These are phyloP conservation scores for Entelurus aequoreus DNA, from an alignment of 2,113 vertebrate species.

Conservation along the genomic window DNA sequence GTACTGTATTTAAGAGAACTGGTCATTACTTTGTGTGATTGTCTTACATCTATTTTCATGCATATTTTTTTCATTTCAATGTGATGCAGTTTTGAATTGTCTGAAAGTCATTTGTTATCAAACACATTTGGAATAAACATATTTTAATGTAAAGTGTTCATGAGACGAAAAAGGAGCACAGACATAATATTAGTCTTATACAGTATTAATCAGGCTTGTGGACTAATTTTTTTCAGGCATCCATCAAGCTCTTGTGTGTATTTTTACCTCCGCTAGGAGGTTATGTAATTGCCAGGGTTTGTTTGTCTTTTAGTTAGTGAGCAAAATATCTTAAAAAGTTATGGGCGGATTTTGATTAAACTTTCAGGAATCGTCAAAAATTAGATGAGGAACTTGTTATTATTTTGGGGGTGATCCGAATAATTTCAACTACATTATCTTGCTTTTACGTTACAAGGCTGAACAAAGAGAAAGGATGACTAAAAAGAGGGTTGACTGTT, in stretches of 20 bases:
- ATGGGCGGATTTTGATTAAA: no score
- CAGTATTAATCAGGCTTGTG: no score
- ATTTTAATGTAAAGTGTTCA: constrained; percentile 1
- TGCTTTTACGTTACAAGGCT: no score
- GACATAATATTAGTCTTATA: not conserved
- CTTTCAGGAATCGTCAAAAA: no score
- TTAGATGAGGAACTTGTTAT: no score
- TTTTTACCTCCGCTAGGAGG: not conserved
- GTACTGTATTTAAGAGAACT: constrained; percentile 26
- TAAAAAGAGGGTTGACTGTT: no score
- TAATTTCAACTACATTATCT: no score
- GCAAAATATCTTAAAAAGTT: no score
- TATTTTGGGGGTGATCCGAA: no score
- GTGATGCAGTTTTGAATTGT: constrained; percentile 35
- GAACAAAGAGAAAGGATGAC: no score
- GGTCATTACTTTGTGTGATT: constrained; percentile 38
- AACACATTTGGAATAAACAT: constrained; percentile 51
- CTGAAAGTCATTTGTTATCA: constrained; percentile 51
- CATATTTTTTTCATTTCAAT: constrained; percentile 13
- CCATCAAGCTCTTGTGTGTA: not conserved
- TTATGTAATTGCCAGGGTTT: no score
- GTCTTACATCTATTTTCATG: constrained; percentile 14
- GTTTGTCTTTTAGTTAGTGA: no score
- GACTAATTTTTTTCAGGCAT: constrained; percentile 1
- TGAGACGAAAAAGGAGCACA: constrained; percentile 6